phyloP scores from a whole-genome alignment of 2,888 invertebrate genomes.

The Diaprepes abbreviatus region DNA sequence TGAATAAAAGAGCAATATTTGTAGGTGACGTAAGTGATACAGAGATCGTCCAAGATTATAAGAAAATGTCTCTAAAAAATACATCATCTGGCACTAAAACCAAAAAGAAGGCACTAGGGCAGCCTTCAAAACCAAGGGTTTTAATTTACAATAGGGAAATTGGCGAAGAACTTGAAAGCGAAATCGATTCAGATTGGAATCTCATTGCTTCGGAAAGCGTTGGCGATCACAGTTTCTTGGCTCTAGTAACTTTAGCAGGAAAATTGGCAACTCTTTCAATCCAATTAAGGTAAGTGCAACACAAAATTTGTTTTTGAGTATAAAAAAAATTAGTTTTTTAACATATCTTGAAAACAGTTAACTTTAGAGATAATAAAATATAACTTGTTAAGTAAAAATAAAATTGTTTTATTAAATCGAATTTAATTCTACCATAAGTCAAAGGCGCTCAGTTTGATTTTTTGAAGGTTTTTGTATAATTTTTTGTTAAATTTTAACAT shows the following conservation, averaged over 20 bases:
- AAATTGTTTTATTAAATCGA: no score
- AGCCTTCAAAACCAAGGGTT: slow-evolving; percentile 75
- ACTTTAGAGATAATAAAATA: no score
- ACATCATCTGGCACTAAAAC: slow-evolving; percentile 61
- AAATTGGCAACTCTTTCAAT: slow-evolving; percentile 75
- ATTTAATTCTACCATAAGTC: no score
- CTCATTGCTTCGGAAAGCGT: slow-evolving; percentile 73
- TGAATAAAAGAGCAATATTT: no score
- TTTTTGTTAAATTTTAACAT: no score
- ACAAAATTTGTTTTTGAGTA: no score
- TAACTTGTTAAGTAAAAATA: no score
- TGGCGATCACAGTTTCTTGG: slow-evolving; percentile 74
- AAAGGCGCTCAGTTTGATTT: no score
- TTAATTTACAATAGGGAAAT: slow-evolving; percentile 74
- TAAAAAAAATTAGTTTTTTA: no score
- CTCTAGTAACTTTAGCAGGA: slow-evolving; percentile 75
- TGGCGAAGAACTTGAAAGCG: slow-evolving; percentile 68
- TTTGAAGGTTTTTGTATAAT: no score
- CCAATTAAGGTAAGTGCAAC: slow-evolving; percentile 67
- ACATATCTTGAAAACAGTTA: no score
- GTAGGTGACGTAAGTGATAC: slow-evolving; percentile 76
- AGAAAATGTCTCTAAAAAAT: slow-evolving; percentile 68
- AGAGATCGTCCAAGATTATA: slow-evolving; percentile 84
- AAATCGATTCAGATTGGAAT: slow-evolving; percentile 74
- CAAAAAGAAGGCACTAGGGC: slow-evolving; percentile 70